These are phyloP conservation scores for Phortica magna DNA, from an alignment of 2,888 invertebrate species.

Conservation along the genomic window DNA sequence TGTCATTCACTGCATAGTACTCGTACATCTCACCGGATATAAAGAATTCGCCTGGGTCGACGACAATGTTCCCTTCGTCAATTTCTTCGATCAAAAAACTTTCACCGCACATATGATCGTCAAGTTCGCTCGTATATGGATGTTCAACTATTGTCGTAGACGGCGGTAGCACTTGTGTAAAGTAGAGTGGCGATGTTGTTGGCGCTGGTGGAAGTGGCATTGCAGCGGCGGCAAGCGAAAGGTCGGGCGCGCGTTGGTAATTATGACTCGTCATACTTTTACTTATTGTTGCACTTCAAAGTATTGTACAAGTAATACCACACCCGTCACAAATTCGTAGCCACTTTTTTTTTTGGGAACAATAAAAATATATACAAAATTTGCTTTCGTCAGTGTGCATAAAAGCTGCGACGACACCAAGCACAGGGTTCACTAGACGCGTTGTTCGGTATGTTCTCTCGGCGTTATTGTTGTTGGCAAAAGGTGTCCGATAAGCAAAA, in stretches of 20 bases:
- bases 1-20: constrained; percentile 65
- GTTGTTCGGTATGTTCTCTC: constrained; percentile 43
- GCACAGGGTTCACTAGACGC: constrained; percentile 55
- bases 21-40: constrained; percentile 72
- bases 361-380: constrained; percentile 18
- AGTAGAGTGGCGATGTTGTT: constrained; percentile 66
- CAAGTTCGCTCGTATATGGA: constrained; percentile 62
- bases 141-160: constrained; percentile 59
- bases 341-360: constrained; percentile 27
- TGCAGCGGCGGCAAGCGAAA: constrained; percentile 73
- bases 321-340: neutral
- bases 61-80: constrained; percentile 71
- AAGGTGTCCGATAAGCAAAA: neutral
- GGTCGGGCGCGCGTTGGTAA: constrained; percentile 64
- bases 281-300: constrained; percentile 19
- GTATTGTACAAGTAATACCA: neutral
- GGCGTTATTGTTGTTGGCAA: constrained; percentile 25
- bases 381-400: constrained; percentile 49
- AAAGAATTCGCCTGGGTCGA: constrained; percentile 70
- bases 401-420: constrained; percentile 53
- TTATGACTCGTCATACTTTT: constrained; percentile 68
- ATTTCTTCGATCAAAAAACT: constrained; percentile 72
- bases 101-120: constrained; percentile 65
- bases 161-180: constrained; percentile 64
- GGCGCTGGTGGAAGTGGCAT: constrained; percentile 55